Evolutionary conservation across 2,113 vertebrate genomes (phyloP).

Genomic region (Aramus guarauna): DNA sequence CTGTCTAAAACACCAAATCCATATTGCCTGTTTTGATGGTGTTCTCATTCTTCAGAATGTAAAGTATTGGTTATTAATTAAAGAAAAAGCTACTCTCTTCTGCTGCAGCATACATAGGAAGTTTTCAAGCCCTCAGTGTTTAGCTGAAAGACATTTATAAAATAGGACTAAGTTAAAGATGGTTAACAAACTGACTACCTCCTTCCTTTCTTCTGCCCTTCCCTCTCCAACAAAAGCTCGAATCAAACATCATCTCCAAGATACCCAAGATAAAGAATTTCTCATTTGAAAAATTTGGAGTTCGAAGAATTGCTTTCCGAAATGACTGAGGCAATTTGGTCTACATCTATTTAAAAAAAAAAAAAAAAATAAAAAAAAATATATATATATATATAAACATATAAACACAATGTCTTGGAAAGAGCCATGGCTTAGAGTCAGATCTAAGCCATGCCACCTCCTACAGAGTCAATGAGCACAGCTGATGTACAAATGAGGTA

Average conservation of each 20-base stretch:
- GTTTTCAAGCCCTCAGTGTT: background rate
- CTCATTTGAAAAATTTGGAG: background rate
- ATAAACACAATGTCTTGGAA: background rate
- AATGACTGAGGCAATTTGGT: background rate
- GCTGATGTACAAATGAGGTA: too few relatives aligned
- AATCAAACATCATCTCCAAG: background rate
- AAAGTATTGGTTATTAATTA: background rate
- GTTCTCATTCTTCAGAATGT: background rate
- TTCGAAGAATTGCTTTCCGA: background rate
- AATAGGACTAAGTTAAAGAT: background rate
- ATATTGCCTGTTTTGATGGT: background rate
- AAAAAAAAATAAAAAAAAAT: too few relatives aligned
- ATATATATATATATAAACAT: background rate
- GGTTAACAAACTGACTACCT: background rate
- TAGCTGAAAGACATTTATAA: background rate
- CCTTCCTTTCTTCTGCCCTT: background rate
- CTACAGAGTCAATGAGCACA: background rate
- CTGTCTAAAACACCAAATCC: background rate
- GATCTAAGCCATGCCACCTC: background rate
- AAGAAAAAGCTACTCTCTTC: background rate
- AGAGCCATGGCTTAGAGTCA: background rate
- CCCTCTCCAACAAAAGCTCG: background rate
- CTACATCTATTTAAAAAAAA: background rate
- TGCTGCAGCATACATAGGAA: background rate
- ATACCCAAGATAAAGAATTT: background rate